Conservation (phyloP, 2,113 vertebrate species). For the Nothocercus julius region DNA sequence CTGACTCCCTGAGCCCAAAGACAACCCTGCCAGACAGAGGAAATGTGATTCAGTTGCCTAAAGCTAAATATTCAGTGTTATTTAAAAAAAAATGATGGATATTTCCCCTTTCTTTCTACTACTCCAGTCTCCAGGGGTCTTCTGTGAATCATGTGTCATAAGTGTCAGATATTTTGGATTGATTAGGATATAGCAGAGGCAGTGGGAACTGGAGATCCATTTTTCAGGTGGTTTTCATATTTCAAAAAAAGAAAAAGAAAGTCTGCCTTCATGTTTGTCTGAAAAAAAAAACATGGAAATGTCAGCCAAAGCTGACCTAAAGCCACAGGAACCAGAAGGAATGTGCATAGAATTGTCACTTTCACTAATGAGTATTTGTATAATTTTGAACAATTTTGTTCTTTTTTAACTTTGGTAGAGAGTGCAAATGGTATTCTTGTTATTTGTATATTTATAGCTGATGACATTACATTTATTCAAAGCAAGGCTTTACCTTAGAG, state of each 20-base stretch:
- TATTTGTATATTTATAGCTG: neutral
- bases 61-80: neutral
- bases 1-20: neutral
- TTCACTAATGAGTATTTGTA: neutral
- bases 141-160: neutral
- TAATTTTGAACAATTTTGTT: neutral
- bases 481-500: neutral
- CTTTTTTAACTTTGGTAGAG: neutral
- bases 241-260: neutral
- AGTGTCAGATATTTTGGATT: neutral
- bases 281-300: neutral
- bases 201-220: neutral
- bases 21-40: neutral
- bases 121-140: neutral
- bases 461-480: neutral
- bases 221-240: neutral
- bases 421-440: neutral
- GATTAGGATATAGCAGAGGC: neutral
- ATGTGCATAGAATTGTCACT: neutral
- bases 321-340: neutral
- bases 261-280: neutral
- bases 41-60: neutral
- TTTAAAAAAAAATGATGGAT: neutral
- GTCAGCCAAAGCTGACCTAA: neutral
- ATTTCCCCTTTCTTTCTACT: neutral